Evolutionary conservation across 2,888 invertebrate genomes (phyloP), one percentile per base, ranked within the genome.

Genomic region (Marronus borbonicus): DNA sequence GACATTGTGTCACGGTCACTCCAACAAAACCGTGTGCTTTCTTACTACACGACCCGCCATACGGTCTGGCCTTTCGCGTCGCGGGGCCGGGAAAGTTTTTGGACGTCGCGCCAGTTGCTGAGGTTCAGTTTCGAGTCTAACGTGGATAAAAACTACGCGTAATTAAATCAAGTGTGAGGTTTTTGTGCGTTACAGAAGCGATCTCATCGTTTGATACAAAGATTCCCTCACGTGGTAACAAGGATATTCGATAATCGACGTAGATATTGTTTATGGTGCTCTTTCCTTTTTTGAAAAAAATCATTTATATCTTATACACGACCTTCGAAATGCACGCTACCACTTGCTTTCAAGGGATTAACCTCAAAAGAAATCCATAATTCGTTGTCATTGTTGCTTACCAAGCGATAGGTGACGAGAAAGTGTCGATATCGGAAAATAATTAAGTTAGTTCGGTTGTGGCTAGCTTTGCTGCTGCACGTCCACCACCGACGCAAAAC

Each of bases 1-100:
- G 84, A 85, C 86, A 85, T 86, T 86, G 85, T 85, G 84, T 84
- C 84, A 83, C 84, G 85, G 84, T 84, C 84, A 85, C 84, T 84
- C 84, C 20, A 49, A 66, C 66, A 83, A 44, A 44, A 83, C 83
- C 31, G 31, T 24, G 83, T 79, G 81, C 80, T 84, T 83, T 82
- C 82, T 84, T 83, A 44, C 1, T 12, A 36, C 5, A 36, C 31
- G 31, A 36, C 31, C 31, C 31, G 31, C 31, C 31, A 36, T 5
- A 36, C 31, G 3, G 31, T 36, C 31, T 36, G 31, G 31, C 31
- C 31, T 5, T 44, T 12, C 44, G 12, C 44, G 44, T 84, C 82
- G 81, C 82, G 83, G 83, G 82, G 82, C 12, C 28, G 49, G 28
- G 10, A 28, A 62, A 62, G 24, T 20, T 62, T 62, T 28, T 10